Conservation (phyloP, 2,888 invertebrate species). For the Ramazzottius varieornatus region DNA sequence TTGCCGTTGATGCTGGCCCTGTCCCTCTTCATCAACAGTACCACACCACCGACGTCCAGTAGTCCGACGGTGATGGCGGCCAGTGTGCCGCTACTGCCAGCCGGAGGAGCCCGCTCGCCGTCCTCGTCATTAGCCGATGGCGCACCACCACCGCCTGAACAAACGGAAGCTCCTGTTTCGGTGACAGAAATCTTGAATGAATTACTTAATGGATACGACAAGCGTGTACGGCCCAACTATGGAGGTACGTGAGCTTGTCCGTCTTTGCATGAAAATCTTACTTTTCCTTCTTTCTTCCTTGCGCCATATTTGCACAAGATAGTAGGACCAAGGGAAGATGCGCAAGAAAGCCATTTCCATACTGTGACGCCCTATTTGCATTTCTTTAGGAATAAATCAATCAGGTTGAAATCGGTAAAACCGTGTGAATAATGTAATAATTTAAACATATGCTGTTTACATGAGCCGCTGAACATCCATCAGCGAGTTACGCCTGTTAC, state of each 20-base stretch:
- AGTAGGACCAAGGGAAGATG: no score
- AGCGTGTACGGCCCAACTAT: conserved; percentile 95
- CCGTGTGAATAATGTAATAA: no score
- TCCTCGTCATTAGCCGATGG: neutral
- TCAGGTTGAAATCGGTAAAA: no score
- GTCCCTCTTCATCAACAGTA: neutral
- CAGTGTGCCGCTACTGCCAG: no score
- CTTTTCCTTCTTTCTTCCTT: neutral
- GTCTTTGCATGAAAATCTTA: neutral
- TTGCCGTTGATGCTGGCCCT: neutral
- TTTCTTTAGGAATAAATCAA: no score
- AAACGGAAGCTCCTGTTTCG: neutral
- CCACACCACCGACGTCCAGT: neutral
- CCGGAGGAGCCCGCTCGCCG: neutral
- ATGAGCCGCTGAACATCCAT: no score
- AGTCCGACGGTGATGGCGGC: neutral
- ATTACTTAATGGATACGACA: conserved; percentile 88
- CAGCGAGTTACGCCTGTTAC: no score
- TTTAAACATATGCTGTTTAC: no score
- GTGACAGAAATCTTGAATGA: conserved; percentile 41
- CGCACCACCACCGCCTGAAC: neutral
- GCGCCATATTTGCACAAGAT: no score
- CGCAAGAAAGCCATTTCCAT: no score
- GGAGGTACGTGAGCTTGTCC: conserved; percentile 86
- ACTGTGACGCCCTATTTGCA: no score